These are phyloP conservation scores for Alaudala cheleensis DNA, from an alignment of 2,113 vertebrate species.

Conservation along the genomic window DNA sequence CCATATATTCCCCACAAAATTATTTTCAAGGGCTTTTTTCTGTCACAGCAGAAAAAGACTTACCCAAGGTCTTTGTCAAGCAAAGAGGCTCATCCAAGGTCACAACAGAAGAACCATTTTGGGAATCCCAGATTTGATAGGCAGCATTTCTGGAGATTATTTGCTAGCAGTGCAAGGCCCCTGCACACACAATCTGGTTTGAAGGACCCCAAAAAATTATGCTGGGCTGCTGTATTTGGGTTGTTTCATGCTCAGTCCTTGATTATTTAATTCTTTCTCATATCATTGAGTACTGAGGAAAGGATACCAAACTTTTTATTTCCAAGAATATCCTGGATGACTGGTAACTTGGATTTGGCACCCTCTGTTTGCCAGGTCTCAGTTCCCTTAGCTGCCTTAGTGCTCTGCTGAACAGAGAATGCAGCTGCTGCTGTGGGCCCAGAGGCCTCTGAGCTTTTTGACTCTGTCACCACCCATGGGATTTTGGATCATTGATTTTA, in stretches of 20 bases:
- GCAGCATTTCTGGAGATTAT: neutral
- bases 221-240: neutral
- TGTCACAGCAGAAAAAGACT: neutral
- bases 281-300: neutral
- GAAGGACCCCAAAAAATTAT: neutral
- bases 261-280: neutral
- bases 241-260: neutral
- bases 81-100: neutral
- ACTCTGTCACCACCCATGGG: neutral
- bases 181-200: neutral
- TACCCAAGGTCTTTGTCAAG: neutral
- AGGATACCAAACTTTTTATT: neutral
- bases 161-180: neutral
- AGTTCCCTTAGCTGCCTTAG: neutral
- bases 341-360: neutral
- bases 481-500: conserved; percentile 31
- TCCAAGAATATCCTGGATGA: neutral
- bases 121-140: neutral
- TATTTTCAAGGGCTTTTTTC: neutral
- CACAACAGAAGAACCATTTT: neutral
- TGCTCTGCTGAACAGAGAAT: neutral
- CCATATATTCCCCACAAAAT: neutral
- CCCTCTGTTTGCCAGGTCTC: neutral
- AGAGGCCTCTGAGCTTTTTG: neutral
- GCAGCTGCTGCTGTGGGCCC: neutral